Conservation (phyloP, 2,888 invertebrate genomes). For the Invenusta paracnida region DNA sequence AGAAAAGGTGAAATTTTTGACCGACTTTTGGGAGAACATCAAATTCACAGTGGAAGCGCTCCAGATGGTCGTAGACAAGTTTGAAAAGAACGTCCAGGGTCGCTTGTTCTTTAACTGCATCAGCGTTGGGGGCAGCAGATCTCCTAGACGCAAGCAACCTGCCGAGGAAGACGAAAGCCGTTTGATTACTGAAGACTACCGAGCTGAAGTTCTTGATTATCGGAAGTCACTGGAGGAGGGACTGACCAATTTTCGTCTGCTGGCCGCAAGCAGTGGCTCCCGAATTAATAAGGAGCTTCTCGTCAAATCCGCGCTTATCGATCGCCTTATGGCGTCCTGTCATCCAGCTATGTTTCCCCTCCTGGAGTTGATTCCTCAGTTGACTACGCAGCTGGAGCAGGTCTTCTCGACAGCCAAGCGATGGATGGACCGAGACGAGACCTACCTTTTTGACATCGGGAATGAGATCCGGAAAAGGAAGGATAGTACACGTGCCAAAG, state of each 20-base stretch:
- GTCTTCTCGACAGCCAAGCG: slow-evolving; percentile 51
- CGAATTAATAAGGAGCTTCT: slow-evolving; percentile 53
- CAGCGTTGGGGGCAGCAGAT: slow-evolving; percentile 48
- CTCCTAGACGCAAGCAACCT: slow-evolving; percentile 49
- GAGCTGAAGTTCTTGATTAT: slow-evolving; percentile 50
- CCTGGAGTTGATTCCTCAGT: slow-evolving; percentile 53
- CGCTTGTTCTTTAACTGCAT: slow-evolving; percentile 52
- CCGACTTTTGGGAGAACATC: slow-evolving; percentile 54
- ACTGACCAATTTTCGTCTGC: slow-evolving; percentile 49
- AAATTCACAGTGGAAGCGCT: slow-evolving; percentile 49
- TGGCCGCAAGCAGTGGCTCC: slow-evolving; percentile 51
- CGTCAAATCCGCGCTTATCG: slow-evolving; percentile 50
- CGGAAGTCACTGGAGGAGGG: slow-evolving; percentile 49
- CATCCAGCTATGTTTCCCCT: slow-evolving; percentile 56
- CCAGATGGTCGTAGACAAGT: slow-evolving; percentile 49
- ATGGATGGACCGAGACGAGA: slow-evolving; percentile 56
- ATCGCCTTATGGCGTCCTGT: slow-evolving; percentile 52
- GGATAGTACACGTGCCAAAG: slow-evolving; percentile 50
- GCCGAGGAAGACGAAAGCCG: not conserved
- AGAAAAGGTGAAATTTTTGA: slow-evolving; percentile 50
- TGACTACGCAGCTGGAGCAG: slow-evolving; percentile 51
- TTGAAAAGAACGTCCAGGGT: slow-evolving; percentile 51
- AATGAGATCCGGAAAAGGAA: slow-evolving; percentile 53
- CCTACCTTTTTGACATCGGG: slow-evolving; percentile 54
- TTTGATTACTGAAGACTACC: not conserved